These are phyloP conservation scores for Andricus grossulariae DNA, from an alignment of 1,140 invertebrate species.

Conservation along the genomic window DNA sequence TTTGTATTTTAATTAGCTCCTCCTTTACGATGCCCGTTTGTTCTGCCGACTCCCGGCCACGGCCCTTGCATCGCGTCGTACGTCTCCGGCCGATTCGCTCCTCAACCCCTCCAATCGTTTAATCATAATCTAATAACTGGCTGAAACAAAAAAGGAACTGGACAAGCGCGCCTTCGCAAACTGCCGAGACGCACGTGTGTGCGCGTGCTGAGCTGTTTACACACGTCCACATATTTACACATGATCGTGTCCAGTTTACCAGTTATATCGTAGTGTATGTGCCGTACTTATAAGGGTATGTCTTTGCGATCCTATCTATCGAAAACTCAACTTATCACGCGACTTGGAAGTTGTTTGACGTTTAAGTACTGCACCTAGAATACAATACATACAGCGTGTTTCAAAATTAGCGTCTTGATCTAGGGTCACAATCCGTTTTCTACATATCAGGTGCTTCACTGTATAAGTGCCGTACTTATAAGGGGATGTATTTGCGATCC, in stretches of 20 bases:
- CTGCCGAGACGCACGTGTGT: constrained; percentile 11
- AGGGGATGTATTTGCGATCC: constrained; percentile 61
- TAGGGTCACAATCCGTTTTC: background rate
- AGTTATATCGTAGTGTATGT: constrained; percentile 34
- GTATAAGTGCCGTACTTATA: constrained; percentile 58
- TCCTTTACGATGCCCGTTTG: constrained; percentile 67
- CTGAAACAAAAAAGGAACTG: constrained; percentile 74
- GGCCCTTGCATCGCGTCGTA: constrained; percentile 35
- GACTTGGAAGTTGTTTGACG: constrained; percentile 45
- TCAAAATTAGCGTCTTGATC: background rate
- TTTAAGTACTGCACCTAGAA: background rate
- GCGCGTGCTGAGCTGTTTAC: constrained; percentile 44
- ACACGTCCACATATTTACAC: constrained; percentile 7
- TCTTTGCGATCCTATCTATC: constrained; percentile 64
- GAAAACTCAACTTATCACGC: constrained; percentile 58
- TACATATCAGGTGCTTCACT: background rate
- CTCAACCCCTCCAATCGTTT: constrained; percentile 67
- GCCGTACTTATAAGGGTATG: constrained; percentile 61
- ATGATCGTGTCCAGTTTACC: background rate
- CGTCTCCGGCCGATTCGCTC: constrained; percentile 37
- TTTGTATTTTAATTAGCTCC: constrained; percentile 73
- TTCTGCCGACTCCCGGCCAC: constrained; percentile 53
- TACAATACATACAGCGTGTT: background rate
- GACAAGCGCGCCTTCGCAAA: constrained; percentile 62
- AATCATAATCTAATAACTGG: constrained; percentile 76